Percentiles rank a stretch among this genome's conserved stretches.
Conservation (phyloP, 2,888 invertebrate species). For the Drosophila cognata region DNA sequence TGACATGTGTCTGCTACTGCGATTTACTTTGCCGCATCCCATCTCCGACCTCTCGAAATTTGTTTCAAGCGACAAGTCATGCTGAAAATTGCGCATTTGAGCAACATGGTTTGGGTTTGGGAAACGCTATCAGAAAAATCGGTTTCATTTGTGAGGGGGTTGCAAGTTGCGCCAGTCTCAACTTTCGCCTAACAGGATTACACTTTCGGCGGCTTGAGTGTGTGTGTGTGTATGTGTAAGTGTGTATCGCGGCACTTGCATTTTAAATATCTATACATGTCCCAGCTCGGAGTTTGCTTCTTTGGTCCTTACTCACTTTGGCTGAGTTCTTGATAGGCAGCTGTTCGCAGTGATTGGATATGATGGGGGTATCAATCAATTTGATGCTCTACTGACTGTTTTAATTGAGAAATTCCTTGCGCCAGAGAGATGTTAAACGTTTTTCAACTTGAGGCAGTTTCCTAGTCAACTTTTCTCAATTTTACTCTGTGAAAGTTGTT, state of each 20-base stretch:
- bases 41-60: conserved; percentile 46
- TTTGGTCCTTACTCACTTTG: conserved; percentile 7
- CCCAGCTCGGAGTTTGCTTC: conserved; percentile 11
- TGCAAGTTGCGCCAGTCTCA: conserved; percentile 28
- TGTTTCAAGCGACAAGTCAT: conserved; percentile 73
- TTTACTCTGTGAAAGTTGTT: not conserved
- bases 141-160: conserved; percentile 25
- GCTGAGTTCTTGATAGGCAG: conserved; percentile 34
- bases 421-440: not conserved
- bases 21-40: conserved; percentile 1
- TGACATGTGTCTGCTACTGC: conserved; percentile 64
- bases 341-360: conserved; percentile 31
- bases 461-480: not conserved
- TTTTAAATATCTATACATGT: conserved; percentile 31
- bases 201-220: conserved; percentile 34
- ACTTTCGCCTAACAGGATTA: conserved; percentile 55
- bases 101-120: conserved; percentile 24
- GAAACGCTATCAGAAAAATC: conserved; percentile 31
- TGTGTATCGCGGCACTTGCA: conserved; percentile 37
- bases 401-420: conserved; percentile 59
- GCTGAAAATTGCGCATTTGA: conserved; percentile 80
- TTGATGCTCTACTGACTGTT: conserved; percentile 62
- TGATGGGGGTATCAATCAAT: conserved; percentile 62
- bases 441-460: not conserved
- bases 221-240: not conserved